Evolutionary conservation across 2,888 invertebrate species (phyloP), one percentile per base, ranked within the genome.

Genomic region (Spodoptera picta): DNA sequence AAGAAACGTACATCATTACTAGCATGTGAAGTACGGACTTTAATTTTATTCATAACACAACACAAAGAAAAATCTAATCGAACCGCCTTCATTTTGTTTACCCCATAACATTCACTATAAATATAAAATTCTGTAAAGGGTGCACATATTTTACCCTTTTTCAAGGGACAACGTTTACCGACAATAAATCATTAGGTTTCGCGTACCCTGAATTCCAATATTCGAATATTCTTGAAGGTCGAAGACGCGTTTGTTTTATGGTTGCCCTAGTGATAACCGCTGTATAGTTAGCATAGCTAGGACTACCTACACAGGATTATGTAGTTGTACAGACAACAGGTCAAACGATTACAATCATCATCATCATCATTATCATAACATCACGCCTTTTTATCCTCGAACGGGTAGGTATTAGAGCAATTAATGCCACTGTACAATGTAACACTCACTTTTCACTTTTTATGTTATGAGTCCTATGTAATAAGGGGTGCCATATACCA

Each of bases 221-320:
- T 65, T 69, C 51, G 59, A 76, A 76, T 69, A 65, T 69, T 64
- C 54, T 60, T 19, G 46, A 72, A 63, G 52, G 69, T 69, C 59
- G 27, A 31, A 10, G 59, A 55, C 50, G 64, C 36, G 50, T 58
- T 56, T 56, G 60, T 72, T 80, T 80, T 80, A 82, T 83, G 80
- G 84, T 74, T 56, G 66, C 81, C 80, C 79, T 69, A 66, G 46
- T 60, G 80, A 80, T 82, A 80, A 80, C 79, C 75, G 57, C 50
- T 57, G 60, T 60, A 55, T 47, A 66, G 77, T 71, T 74, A 60
- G 63, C 60, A 60, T 69, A 74, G 60, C 73, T 53, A 55, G 65
- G 58, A 56, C 69, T 68, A 59, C 59, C 55, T 59, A 67, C 50
- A 64, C 47, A 52, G 73, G 61, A 53, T 64, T 61, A 69, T 11